Conservation (phyloP, 92 coral and sea anemone species). For the Metridium senile region DNA sequence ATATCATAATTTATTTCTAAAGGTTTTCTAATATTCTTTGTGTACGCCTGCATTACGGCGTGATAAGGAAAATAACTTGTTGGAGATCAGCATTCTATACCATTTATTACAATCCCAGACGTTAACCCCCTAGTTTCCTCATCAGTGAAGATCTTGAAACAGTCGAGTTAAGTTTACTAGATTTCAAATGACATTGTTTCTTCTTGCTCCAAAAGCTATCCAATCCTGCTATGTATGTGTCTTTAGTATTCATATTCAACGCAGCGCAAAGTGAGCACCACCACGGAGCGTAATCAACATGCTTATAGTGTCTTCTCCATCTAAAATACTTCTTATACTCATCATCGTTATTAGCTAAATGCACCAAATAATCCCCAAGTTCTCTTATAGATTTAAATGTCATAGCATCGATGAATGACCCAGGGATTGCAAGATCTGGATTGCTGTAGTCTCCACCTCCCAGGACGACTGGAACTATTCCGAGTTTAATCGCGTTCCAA, state of each 20-base stretch:
- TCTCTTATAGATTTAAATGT: slow-evolving; percentile 19
- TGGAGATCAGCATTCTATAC: too few species aligned
- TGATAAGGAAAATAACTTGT: too few species aligned
- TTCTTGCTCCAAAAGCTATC: slow-evolving; percentile 23
- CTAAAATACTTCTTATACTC: slow-evolving; percentile 50
- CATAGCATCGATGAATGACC: slow-evolving; percentile 42
- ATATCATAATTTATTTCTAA: too few species aligned
- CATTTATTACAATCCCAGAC: too few species aligned
- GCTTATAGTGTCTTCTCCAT: slow-evolving; percentile 50
- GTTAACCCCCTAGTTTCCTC: background rate
- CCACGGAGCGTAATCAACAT: slow-evolving; percentile 46
- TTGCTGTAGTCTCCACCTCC: slow-evolving; percentile 45
- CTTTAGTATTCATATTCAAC: slow-evolving; percentile 34
- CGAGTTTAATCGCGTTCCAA: slow-evolving; percentile 49
- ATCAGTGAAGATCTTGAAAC: background rate
- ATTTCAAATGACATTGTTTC: slow-evolving; percentile 17
- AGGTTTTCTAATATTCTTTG: too few species aligned
- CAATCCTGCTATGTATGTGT: slow-evolving; percentile 24
- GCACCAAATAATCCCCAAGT: slow-evolving; percentile 33
- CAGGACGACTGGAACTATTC: slow-evolving; percentile 50
- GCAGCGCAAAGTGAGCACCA: slow-evolving; percentile 49
- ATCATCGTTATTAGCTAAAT: slow-evolving; percentile 32
- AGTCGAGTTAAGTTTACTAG: background rate
- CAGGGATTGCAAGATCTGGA: slow-evolving; percentile 47
- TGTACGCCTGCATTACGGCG: too few species aligned